A percentile compares a stretch with the other conserved stretches of the same genome.
Conservation (phyloP, 2,797 vertebrate species). For the Onychomys torridus region DNA sequence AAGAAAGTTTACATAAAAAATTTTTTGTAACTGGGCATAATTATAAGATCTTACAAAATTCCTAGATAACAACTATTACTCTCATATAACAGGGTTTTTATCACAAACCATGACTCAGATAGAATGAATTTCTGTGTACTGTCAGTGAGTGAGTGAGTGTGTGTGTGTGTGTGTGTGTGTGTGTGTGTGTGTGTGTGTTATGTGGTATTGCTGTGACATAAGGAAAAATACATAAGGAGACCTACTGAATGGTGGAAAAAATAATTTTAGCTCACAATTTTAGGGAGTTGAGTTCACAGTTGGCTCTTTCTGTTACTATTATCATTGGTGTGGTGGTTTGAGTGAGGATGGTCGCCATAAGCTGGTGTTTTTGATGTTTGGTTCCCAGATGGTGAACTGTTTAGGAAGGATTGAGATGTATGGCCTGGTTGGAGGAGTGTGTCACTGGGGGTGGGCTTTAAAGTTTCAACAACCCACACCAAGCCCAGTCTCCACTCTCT, state of each 20-base stretch:
- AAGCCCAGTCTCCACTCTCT: background rate
- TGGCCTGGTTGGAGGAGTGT: background rate
- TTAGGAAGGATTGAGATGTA: background rate
- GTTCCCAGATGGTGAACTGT: background rate
- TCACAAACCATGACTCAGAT: background rate
- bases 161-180: background rate
- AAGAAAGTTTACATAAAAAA: background rate
- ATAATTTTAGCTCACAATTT: background rate
- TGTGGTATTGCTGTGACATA: background rate
- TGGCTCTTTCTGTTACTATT: background rate
- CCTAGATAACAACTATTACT: background rate
- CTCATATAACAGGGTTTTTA: background rate
- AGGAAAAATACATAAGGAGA: background rate
- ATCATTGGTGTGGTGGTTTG: background rate
- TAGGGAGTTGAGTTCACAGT: background rate
- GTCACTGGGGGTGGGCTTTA: background rate
- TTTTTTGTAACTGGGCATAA: background rate
- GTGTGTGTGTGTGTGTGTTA: background rate
- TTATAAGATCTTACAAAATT: constrained; percentile 9
- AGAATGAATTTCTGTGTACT: background rate
- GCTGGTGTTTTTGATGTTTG: background rate
- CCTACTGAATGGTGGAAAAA: background rate
- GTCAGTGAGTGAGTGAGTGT: background rate
- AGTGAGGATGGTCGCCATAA: background rate
- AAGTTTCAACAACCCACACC: background rate